A percentile compares a stretch with the other conserved stretches of the same genome.
Conservation (phyloP, 2,888 invertebrate genomes). For the Lasioglossum zephyrum region DNA sequence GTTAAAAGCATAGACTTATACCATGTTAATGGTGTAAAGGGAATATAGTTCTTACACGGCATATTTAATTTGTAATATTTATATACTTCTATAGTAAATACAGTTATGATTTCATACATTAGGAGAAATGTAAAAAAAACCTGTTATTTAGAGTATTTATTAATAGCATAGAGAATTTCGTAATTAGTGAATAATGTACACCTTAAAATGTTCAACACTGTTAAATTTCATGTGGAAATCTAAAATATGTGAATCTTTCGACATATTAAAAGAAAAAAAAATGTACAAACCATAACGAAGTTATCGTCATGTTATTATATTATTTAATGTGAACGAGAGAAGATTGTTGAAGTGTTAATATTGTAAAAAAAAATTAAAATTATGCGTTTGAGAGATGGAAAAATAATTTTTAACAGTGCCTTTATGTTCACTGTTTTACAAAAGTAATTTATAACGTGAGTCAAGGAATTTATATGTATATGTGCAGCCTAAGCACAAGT, state of each 20-base stretch:
- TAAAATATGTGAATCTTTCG: conserved; percentile 40
- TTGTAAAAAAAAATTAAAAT: conserved; percentile 48
- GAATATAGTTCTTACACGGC: conserved; percentile 34
- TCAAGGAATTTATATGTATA: conserved; percentile 50
- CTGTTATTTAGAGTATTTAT: conserved; percentile 51
- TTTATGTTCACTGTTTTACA: conserved; percentile 65
- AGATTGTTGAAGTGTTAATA: conserved; percentile 52
- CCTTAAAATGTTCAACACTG: conserved; percentile 34
- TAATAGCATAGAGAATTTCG: conserved; percentile 28
- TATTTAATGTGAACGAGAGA: conserved; percentile 42
- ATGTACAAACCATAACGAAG: conserved; percentile 48
- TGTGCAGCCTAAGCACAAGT: conserved; percentile 47
- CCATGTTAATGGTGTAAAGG: conserved; percentile 6
- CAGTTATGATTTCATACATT: conserved; percentile 32
- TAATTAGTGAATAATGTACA: conserved; percentile 5
- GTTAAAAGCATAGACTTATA: conserved; percentile 37
- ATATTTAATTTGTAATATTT: conserved; percentile 58
- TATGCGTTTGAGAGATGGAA: conserved; percentile 50
- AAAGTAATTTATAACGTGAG: conserved; percentile 60
- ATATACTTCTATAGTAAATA: conserved; percentile 33
- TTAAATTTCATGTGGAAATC: conserved; percentile 33
- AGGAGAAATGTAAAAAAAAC: conserved; percentile 37
- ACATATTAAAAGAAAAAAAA: conserved; percentile 31
- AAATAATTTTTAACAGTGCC: conserved; percentile 67
- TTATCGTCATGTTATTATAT: conserved; percentile 46